Percentiles rank a stretch among this genome's conserved stretches.
phyloP scores from a whole-genome alignment of 1,140 invertebrate species.

The Asbolus verrucosus region DNA sequence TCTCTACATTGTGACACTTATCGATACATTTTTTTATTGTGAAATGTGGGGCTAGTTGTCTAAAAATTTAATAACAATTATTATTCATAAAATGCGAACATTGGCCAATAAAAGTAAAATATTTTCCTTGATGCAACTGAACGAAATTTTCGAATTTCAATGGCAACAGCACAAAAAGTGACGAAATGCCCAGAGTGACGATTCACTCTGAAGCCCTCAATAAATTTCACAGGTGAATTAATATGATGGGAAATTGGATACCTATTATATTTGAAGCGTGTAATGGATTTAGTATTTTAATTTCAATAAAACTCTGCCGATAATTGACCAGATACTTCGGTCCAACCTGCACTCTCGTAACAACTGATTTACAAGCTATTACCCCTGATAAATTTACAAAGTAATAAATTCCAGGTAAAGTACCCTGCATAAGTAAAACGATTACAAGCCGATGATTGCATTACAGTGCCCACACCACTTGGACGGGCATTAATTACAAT shows the following conservation, averaged over 20 bases:
- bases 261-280: constrained; percentile 31
- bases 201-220: constrained; percentile 24
- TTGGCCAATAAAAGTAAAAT: no score
- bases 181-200: constrained; percentile 25
- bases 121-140: no score
- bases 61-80: no score
- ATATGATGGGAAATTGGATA: constrained; percentile 41
- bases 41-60: no score
- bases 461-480: no score
- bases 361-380: not conserved
- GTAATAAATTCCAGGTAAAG: constrained; percentile 4
- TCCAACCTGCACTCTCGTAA: constrained; percentile 4
- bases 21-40: no score
- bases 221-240: constrained; percentile 43
- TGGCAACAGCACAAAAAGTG: not conserved
- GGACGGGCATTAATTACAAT: constrained; percentile 20
- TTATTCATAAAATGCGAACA: no score
- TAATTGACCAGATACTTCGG: constrained; percentile 42
- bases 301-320: constrained; percentile 32
- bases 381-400: not conserved
- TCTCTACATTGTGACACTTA: no score
- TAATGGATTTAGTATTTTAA: constrained; percentile 46
- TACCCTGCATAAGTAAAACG: no score
- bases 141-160: not conserved
- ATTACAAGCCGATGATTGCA: no score